A percentile compares a stretch with the other conserved stretches of the same genome.
phyloP scores from a whole-genome alignment of 2,888 invertebrate species.

The Pristionchus japonicus region DNA sequence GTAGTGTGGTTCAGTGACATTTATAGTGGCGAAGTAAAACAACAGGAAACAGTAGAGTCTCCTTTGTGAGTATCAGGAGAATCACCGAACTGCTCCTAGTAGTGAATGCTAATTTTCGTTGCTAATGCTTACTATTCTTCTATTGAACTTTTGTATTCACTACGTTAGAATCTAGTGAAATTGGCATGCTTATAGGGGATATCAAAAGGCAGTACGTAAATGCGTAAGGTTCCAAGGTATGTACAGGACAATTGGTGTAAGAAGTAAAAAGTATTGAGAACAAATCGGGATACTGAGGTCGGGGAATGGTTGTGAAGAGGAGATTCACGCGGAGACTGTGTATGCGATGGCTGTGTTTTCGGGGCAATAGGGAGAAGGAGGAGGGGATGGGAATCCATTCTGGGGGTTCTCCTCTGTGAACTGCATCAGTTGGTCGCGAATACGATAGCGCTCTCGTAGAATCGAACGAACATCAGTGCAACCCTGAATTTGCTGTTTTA shows the following conservation, averaged over 20 bases:
- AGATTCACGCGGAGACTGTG: slow-evolving; percentile 47
- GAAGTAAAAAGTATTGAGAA: neutral
- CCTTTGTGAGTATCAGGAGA: slow-evolving; percentile 21
- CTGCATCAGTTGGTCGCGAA: slow-evolving; percentile 81
- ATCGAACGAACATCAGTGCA: slow-evolving; percentile 90
- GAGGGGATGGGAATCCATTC: slow-evolving; percentile 39
- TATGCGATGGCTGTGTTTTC: slow-evolving; percentile 49
- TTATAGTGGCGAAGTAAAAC: neutral
- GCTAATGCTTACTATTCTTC: slow-evolving; percentile 30
- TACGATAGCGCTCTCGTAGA: slow-evolving; percentile 89
- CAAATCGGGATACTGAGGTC: slow-evolving; percentile 37
- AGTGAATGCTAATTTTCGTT: slow-evolving; percentile 3
- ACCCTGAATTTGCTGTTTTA: slow-evolving; percentile 77
- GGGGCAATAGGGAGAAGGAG: slow-evolving; percentile 41
- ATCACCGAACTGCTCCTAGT: slow-evolving; percentile 32
- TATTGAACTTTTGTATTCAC: neutral
- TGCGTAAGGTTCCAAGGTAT: slow-evolving; percentile 20
- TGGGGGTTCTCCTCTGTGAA: slow-evolving; percentile 47
- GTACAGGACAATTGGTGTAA: slow-evolving; percentile 36
- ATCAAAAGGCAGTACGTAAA: slow-evolving; percentile 18
- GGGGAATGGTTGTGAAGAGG: neutral
- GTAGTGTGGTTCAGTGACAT: neutral
- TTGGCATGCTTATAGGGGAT: slow-evolving; percentile 14
- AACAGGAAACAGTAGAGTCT: slow-evolving; percentile 27
- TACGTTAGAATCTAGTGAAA: neutral